Conservation (phyloP, 2,888 invertebrate genomes). For the Augochlorella aurata region DNA sequence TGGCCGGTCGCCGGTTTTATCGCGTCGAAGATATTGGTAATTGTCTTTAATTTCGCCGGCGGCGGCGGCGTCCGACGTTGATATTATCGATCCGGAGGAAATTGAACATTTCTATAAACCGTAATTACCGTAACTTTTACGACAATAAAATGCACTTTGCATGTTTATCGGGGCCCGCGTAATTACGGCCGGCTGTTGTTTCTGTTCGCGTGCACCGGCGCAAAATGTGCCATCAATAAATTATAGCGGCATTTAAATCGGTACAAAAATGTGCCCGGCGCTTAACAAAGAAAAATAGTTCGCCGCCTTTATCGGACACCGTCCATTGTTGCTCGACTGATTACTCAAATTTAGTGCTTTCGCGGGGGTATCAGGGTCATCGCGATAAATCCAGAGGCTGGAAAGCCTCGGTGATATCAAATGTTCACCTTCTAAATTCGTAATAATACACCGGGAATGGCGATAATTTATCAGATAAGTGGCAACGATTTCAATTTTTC, state of each 20-base stretch:
- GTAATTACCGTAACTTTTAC: constrained; percentile 58
- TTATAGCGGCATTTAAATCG: constrained; percentile 6
- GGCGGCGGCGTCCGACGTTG: constrained; percentile 10
- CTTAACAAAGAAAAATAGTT: constrained; percentile 3
- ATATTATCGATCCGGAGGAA: constrained; percentile 53
- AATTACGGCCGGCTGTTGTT: constrained; percentile 35
- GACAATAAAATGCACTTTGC: constrained; percentile 48
- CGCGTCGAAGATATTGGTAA: constrained; percentile 48
- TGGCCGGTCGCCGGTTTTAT: constrained; percentile 15
- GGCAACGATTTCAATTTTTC: not conserved
- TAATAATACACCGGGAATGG: not conserved
- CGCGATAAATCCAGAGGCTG: not conserved
- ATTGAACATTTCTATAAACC: constrained; percentile 55
- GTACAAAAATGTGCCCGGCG: not conserved
- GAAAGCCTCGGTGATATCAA: not conserved
- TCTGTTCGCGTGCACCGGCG: not conserved
- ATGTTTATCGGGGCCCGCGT: constrained; percentile 37
- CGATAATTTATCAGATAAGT: not conserved
- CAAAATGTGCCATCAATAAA: constrained; percentile 8
- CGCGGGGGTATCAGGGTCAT: not conserved
- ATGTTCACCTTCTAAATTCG: not conserved
- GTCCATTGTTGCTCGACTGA: not conserved
- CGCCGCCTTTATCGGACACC: not conserved
- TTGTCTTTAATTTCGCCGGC: constrained; percentile 53
- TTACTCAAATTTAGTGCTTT: not conserved